These are phyloP conservation scores for Hyles euphorbiae DNA, from an alignment of 1,140 invertebrate genomes.

Conservation along the genomic window DNA sequence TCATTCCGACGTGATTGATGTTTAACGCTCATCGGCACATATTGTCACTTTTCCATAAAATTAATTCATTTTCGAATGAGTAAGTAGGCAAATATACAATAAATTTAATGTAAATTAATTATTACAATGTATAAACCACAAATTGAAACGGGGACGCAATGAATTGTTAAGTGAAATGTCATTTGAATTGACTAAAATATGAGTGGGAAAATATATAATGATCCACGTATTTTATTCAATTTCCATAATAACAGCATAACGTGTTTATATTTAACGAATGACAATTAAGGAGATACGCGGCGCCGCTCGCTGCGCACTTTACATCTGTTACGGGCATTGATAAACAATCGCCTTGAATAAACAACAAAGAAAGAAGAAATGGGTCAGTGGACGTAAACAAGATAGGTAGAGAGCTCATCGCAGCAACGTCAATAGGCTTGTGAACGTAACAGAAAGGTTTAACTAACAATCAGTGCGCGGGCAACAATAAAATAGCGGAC, in stretches of 20 bases:
- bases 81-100: conserved; percentile 16
- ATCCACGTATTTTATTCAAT: too few species aligned
- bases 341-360: neutral
- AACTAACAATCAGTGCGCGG: conserved; percentile 35
- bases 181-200: conserved; percentile 24
- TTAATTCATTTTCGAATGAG: conserved; percentile 18
- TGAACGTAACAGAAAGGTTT: conserved; percentile 32
- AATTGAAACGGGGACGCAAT: conserved; percentile 27
- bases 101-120: conserved; percentile 20
- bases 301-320: too few species aligned
- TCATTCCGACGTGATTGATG: too few species aligned
- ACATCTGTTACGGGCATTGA: too few species aligned
- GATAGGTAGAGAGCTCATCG: too few species aligned
- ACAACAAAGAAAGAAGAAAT: conserved; percentile 3
- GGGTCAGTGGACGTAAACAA: too few species aligned
- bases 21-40: too few species aligned
- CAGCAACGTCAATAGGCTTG: too few species aligned
- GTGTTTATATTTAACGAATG: too few species aligned
- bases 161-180: conserved; percentile 29
- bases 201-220: too few species aligned
- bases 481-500: conserved; percentile 40
- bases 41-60: conserved; percentile 10
- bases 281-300: too few species aligned
- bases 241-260: too few species aligned
- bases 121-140: conserved; percentile 28